Base-by-base conservation (phyloP, 2,113 vertebrate genomes). In the Stigmatopora argus region DNA sequence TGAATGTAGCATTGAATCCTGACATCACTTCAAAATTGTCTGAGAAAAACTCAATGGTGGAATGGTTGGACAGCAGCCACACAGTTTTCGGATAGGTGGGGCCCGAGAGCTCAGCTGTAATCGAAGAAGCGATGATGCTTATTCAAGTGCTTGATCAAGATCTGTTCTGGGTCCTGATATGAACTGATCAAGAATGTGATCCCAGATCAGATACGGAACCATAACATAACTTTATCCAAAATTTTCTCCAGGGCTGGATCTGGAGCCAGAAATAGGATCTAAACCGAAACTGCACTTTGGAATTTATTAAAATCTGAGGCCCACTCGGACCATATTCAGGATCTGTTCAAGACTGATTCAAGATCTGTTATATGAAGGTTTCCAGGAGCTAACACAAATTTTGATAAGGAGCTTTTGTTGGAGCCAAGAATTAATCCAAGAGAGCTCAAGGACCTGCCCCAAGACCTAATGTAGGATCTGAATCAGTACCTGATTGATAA, bases 1-100 rank as follows among this genome's bases (percentile, higher is more conserved):
- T 87, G 65, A 94, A 98, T 0, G 81, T 89, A 68, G 90, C 93
- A 0, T 71, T 92, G 86, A 99, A 98, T 0, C 94, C 95, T 10
- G 49, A 78, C 18, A 85, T 75, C 58, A 78, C 90, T 77, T 81
- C 87, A 60, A 76, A 11, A n/a, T 88, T 87, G 72, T 93, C 74
- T 0, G 93, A 84, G 2, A 12, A 3, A 83, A 98, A 97, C 45
- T 88, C 86, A 7, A 78, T 87, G 1, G 94, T 97, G 52, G 89
- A 93, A 77, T 92, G 82, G 79, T 95, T 82, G 34, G 90, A 92
- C 78, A 95, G 89, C 52, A 99, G 87, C 85, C 92, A 86, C 63
- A 93, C 67, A 0, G 74, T 90, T 23, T 85, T 91, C 60, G 91
- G 83, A 71, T 87, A 78, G 69, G 71, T 48, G 34, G 62, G 82